Evolutionary conservation across 2,797 vertebrate species (phyloP).

Genomic region (Lepilemur septentrionalis): DNA sequence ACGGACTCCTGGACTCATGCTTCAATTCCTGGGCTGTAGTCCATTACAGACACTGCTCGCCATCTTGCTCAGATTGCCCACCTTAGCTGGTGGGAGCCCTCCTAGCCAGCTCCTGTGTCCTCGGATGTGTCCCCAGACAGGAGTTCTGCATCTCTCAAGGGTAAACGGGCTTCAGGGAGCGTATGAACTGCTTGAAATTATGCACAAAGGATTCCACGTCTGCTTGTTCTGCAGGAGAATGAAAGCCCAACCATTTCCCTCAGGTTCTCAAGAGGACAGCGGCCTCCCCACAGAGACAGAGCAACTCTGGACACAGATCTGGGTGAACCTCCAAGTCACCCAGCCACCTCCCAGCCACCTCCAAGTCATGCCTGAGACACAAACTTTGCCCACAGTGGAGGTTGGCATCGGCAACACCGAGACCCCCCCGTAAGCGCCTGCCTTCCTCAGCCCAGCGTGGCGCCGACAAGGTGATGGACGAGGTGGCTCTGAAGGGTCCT

Average conservation of each 20-base stretch:
- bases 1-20: too few species aligned
- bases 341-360: too few species aligned
- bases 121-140: not conserved
- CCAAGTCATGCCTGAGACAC: not conserved
- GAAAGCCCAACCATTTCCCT: not conserved
- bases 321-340: not conserved
- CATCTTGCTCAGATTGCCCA: not conserved
- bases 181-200: not conserved
- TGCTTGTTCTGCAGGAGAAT: not conserved
- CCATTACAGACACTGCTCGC: not conserved
- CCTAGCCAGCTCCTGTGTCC: too few species aligned
- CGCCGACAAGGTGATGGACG: not conserved
- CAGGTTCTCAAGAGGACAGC: not conserved
- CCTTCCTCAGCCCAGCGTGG: not conserved
- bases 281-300: not conserved
- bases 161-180: not conserved
- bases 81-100: not conserved
- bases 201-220: not conserved
- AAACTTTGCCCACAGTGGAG: accelerated
- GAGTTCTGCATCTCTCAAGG: not conserved
- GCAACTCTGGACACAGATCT: not conserved
- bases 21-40: too few species aligned
- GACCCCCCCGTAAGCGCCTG: not conserved
- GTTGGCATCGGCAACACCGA: accelerated
- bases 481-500: not conserved